Base-by-base conservation (phyloP, 2,888 invertebrate species). In the Achlya flavicornis region DNA sequence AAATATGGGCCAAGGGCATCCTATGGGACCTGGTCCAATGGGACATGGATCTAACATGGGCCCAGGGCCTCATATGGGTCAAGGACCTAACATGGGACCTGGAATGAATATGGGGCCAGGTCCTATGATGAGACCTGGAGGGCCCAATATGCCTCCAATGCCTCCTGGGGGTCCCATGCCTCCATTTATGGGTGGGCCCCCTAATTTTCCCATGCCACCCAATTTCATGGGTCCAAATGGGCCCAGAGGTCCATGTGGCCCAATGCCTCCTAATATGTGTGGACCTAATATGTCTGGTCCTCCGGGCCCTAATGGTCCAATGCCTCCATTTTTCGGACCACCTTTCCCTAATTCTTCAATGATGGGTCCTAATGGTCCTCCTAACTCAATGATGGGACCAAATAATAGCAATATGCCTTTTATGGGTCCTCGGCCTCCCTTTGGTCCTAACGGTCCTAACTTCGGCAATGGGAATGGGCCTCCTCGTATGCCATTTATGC, bases 171-270 rank as follows among this genome's bases (percentile, higher is more conserved):
- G 76, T 3, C 75, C 74, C 8, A 82, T 82, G 78, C 83, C 85
- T 4, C 83, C 83, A 1, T 81, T 80, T 67, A 87, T 91, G 85
- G 87, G 88, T 58, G 89, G 89, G 1, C 90, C 91, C 1, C 90
- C 89, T 4, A 90, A 91, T 70, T 90, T 85, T 59, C 82, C 83
- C 4, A 90, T 91, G 89, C 91, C 91, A 3, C 90, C 91, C 0
- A 89, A 88, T 72, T 90, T 89, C 60, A 87, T 90, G 87, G 90
- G 92, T 2, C 91, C 92, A 2, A 89, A 88, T 71, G 89, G 91
- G 0, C 90, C 81, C 5, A 73, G 78, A 61, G 79, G 79, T 26
- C 67, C 69, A 19, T 66, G 66, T 32, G 69, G 70, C 10, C 66
- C 66, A 1, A 69, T 70, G 66, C 70, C 84, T 32, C 83, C 87